A percentile compares a stretch with the other conserved stretches of the same genome.
Conservation (phyloP, 2,888 invertebrate species). For the Harpagoxenus sublaevis region DNA sequence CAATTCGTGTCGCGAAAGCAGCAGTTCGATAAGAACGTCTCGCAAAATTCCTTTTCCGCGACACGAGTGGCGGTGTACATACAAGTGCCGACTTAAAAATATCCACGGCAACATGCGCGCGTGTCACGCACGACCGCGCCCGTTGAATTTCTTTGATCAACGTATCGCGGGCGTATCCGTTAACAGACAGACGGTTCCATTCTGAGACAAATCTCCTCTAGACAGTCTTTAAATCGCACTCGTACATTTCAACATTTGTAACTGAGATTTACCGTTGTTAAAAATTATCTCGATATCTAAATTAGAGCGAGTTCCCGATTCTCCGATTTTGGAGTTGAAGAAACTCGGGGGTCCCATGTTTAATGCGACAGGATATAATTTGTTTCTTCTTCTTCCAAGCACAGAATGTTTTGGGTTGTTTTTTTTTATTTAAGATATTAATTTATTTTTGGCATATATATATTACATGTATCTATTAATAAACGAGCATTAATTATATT, state of each 20-base stretch:
- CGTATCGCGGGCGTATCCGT: constrained; percentile 53
- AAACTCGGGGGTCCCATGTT: background rate
- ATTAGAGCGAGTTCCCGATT: background rate
- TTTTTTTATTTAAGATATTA: background rate
- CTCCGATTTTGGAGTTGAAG: background rate
- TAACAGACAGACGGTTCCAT: constrained; percentile 45
- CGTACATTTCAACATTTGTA: background rate
- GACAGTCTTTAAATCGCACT: background rate
- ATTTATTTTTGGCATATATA: background rate
- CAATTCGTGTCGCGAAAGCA: background rate
- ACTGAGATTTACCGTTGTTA: background rate
- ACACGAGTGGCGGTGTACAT: constrained; percentile 42
- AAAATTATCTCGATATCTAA: background rate
- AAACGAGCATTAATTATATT: background rate
- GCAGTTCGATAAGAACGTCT: constrained; percentile 31
- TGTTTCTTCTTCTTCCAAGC: background rate
- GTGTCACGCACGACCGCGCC: constrained; percentile 45
- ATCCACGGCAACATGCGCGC: constrained; percentile 50
- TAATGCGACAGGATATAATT: background rate
- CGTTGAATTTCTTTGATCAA: constrained; percentile 60
- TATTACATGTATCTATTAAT: background rate
- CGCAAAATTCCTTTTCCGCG: constrained; percentile 59
- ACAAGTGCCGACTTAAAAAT: constrained; percentile 69
- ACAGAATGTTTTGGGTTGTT: background rate
- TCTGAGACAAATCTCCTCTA: constrained; percentile 8